Conservation (phyloP, 1,140 invertebrate species). For the Tetraneura akinire region DNA sequence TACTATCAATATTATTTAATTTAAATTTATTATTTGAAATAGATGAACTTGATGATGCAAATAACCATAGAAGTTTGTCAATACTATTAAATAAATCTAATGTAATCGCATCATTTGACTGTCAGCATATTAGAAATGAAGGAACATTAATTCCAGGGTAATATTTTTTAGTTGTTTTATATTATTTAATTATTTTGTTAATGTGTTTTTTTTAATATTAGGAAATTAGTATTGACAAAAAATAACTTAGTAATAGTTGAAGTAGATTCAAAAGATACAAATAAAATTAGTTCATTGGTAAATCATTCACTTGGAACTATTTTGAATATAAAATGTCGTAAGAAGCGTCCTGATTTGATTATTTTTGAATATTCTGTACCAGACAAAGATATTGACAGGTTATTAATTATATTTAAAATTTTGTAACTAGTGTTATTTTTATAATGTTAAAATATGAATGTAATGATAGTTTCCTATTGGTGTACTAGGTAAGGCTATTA, state of each 20-base stretch:
- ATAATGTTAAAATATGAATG: neutral
- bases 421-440: neutral
- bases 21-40: slow-evolving; percentile 30
- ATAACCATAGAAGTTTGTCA: slow-evolving; percentile 73
- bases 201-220: slow-evolving; percentile 12
- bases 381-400: slow-evolving; percentile 9
- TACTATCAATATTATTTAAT: neutral
- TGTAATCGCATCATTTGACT: slow-evolving; percentile 82
- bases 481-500: no score
- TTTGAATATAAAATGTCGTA: slow-evolving; percentile 39
- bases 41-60: slow-evolving; percentile 66
- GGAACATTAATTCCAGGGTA: slow-evolving; percentile 48
- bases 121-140: slow-evolving; percentile 59
- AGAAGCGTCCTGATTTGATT: slow-evolving; percentile 18
- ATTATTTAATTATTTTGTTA: neutral
- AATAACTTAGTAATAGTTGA: slow-evolving; percentile 22
- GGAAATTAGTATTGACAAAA: slow-evolving; percentile 34
- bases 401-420: slow-evolving; percentile 17
- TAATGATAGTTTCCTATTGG: no score
- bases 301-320: slow-evolving; percentile 21
- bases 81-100: slow-evolving; percentile 82
- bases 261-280: slow-evolving; percentile 42
- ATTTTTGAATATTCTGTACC: neutral
- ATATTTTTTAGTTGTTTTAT: neutral
- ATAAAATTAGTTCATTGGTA: slow-evolving; percentile 43